Base-by-base conservation (phyloP, 2,113 vertebrate species). In the Elanus axillaris region DNA sequence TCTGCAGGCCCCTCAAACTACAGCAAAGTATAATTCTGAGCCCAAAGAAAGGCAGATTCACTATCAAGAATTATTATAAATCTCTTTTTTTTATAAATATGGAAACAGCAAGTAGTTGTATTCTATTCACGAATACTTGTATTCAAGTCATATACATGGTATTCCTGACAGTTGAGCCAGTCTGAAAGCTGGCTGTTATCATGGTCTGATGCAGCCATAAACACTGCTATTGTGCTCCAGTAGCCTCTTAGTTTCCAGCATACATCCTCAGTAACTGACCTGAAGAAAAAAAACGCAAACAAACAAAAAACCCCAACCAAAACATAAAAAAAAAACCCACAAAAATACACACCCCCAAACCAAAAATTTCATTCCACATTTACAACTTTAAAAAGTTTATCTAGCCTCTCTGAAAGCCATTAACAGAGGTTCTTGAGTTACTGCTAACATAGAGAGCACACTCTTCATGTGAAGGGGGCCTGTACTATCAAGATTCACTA, bases 311-410 rank as follows among this genome's bases (percentile, higher is more conserved):
- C 25, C 14, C 14, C 9, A 64, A 48, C 52, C 16, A 34, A 21
- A 15, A 18, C 3, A 16, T 26, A 14, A 14, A 19, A 4, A 16
- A 36, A 20, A 26, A 26, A 34, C 10, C 4, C 19, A 13, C 14
- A 34, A 62, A 60, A 42, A 16, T 23, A 29, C 15, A n/a, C 13
- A 38, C 0, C 3, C 7, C 4, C 7, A 20, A 52, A 15, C 0
- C 25, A 80, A 83, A 89, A 58, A 6, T 7, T 43, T 55, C 0
- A 69, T 74, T 89, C n/a, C 26, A 36, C 20, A n/a, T 58, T 34
- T 43, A 53, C 2, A 19, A 4, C 16, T 59, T 55, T 2, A 1
- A 36, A 34, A 68, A 71, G 18, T n/a, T 71, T 38, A 11, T 36
- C n/a, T 82, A 50, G 16, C 5, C 7, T 88, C 40, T 67, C 77